Evolutionary conservation across 2,797 vertebrate species (phyloP).

Genomic region (Uromys caudimaculatus): DNA sequence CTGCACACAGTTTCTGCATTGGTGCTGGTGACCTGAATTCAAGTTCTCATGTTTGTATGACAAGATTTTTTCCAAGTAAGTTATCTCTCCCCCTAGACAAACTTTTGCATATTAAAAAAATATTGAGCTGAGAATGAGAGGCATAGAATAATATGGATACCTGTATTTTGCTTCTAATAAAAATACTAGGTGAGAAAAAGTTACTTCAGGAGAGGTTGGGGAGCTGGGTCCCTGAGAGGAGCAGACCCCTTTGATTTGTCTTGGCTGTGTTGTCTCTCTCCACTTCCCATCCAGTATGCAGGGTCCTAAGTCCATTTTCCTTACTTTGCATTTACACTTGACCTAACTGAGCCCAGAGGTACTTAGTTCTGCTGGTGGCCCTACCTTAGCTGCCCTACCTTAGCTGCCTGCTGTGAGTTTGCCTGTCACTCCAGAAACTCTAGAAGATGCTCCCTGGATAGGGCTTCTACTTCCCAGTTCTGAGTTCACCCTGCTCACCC

Average conservation of each 20-base stretch:
- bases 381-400: background rate
- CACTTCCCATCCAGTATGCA: background rate
- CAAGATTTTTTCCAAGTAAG: background rate
- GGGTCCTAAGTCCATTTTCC: background rate
- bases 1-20: background rate
- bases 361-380: background rate
- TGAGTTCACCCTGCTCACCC: background rate
- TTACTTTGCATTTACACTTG: background rate
- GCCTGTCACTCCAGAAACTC: background rate
- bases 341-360: background rate
- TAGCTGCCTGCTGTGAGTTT: background rate
- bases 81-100: background rate
- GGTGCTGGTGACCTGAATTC: background rate
- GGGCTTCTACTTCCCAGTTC: background rate
- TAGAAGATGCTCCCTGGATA: background rate
- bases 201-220: background rate
- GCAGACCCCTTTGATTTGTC: background rate
- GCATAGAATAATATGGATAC: background rate
- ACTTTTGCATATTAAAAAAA: slow-evolving; percentile 43
- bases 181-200: background rate
- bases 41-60: background rate
- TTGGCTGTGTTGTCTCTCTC: background rate
- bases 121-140: background rate
- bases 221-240: no score
- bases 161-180: slow-evolving; percentile 26